Evolutionary conservation across 1,140 invertebrate genomes (phyloP).

Genomic region (Apocrypta bakeri): DNA sequence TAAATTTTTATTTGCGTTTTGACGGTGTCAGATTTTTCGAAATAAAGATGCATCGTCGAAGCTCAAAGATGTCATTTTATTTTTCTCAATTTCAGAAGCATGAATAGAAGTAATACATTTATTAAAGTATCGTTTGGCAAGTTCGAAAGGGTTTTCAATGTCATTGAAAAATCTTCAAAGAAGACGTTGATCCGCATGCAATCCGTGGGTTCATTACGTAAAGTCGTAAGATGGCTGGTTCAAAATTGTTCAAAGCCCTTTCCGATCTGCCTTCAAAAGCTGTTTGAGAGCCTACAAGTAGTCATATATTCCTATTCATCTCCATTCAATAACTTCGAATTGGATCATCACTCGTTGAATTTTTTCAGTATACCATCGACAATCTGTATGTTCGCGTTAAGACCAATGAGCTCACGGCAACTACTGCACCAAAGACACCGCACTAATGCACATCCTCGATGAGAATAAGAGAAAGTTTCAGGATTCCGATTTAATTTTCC

Average conservation of each 20-base stretch:
- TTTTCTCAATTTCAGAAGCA: not conserved
- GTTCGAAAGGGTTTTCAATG: not conserved
- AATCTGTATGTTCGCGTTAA: not conserved
- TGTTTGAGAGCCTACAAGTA: not conserved
- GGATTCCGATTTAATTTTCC: conserved; percentile 41
- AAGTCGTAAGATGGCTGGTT: not conserved
- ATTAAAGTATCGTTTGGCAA: no score
- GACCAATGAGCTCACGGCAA: not conserved
- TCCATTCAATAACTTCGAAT: not conserved
- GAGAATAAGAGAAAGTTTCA: not conserved
- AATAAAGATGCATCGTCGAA: no score
- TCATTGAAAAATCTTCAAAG: not conserved
- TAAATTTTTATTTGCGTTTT: not conserved
- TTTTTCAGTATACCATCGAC: not conserved
- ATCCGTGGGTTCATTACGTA: not conserved
- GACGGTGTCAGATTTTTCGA: no score
- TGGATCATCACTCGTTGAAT: no score
- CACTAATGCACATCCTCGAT: not conserved
- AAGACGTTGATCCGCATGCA: not conserved
- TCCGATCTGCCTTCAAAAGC: not conserved
- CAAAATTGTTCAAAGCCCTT: not conserved
- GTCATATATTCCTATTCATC: not conserved
- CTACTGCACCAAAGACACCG: not conserved
- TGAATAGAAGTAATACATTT: no score
- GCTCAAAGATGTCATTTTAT: no score